Evolutionary conservation across 2,888 invertebrate genomes (phyloP).

Genomic region (Neuroscelio doddi): DNA sequence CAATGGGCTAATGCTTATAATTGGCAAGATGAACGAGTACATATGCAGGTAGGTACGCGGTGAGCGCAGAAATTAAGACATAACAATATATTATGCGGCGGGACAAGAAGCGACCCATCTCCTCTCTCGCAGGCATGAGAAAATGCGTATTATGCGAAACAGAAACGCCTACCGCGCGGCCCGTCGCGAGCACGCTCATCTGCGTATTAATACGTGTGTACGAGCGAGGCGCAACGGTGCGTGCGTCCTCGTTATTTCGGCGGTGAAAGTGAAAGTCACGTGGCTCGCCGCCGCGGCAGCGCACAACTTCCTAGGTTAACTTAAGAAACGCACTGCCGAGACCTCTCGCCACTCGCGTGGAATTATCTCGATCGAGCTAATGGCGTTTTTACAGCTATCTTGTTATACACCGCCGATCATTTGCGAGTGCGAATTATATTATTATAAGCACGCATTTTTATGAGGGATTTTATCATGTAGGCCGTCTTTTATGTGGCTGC

Average conservation of each 20-base stretch:
- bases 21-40: conserved; percentile 12
- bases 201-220: conserved; percentile 31
- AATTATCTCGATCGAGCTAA: conserved; percentile 34
- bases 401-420: conserved; percentile 20
- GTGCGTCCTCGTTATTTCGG: conserved; percentile 68
- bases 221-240: conserved; percentile 48
- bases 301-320: conserved; percentile 43
- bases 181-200: conserved; percentile 17
- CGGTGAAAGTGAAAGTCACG: conserved; percentile 70
- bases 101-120: conserved; percentile 15
- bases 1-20: conserved; percentile 10
- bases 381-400: conserved; percentile 28
- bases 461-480: too few species aligned
- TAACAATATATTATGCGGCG: conserved; percentile 1
- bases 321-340: conserved; percentile 21
- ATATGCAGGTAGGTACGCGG: not conserved
- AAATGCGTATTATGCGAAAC: conserved; percentile 40
- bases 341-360: conserved; percentile 1
- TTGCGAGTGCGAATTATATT: too few species aligned
- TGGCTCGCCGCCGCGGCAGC: conserved; percentile 53
- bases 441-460: not conserved
- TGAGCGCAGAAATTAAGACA: conserved; percentile 11
- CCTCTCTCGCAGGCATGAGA: conserved; percentile 24
- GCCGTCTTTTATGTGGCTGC: too few species aligned
- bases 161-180: conserved; percentile 38